Evolutionary conservation across 2,888 invertebrate genomes (phyloP), one percentile per base, ranked within the genome.

Genomic region (Junonia oenone): DNA sequence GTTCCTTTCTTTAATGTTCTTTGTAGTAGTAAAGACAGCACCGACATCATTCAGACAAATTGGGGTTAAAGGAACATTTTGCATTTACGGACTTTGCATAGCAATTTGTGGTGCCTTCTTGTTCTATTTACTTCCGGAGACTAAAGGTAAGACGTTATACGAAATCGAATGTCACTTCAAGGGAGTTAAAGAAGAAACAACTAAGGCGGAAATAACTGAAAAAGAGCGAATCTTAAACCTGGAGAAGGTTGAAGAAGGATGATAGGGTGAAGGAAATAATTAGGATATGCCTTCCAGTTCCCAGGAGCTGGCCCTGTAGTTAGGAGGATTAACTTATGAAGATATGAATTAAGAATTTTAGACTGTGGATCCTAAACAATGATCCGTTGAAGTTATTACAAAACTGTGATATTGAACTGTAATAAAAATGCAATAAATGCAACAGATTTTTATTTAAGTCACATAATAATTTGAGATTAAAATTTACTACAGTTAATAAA

Each of bases 11-110:
- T 70, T 92, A 3, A 91, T 93, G 75, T 92, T 93, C 59, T 95
- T 95, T 65, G 70, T 92, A 0, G 92, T 93, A 0, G 93, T 95
- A 1, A 94, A 95, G 76, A 92, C 92, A 0, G 92, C 92, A 47
- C 94, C 94, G 0, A 73, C 77, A 1, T 83, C 93, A 52, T 91
- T 93, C 60, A 69, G 70, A 0, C 63, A 68, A 6, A 85, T 93
- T 17, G 93, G 93, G 1, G 80, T 91, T 0, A 88, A 81, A 37
- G 92, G 92, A 6, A 91, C 93, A 0, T 95, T 94, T 70, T 78
- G 91, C 33, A 72, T 92, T 27, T 94, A 93, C 65, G 93, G 91
- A 0, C 60, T 79, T 0, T 84, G 91, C 52, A 88, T 93, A 0
- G 71, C 91, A 0, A 48, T 92, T 2, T 93, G 93, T 33, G 91